These are phyloP conservation scores for Chaetorhynchus papuensis DNA, from an alignment of 2,113 vertebrate genomes.

Conservation along the genomic window DNA sequence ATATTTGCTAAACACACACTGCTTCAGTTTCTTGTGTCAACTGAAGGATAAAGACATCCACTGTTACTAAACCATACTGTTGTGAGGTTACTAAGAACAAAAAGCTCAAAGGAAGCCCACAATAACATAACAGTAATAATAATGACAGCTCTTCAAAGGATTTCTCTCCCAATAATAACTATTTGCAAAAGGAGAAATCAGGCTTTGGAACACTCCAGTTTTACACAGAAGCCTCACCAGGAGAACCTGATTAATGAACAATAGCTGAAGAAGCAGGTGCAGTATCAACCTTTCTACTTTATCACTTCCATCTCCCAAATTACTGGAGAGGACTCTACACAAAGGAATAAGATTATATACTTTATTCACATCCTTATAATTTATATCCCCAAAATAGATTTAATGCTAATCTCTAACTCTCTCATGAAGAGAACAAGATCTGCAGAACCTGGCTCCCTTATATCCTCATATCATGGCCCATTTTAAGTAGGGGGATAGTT, in stretches of 20 bases:
- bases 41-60: not conserved
- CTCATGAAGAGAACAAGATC: not conserved
- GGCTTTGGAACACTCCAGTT: not conserved
- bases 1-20: not conserved
- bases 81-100: not conserved
- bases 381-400: not conserved
- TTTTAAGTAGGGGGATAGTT: not conserved
- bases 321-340: not conserved
- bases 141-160: not conserved
- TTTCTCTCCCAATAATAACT: not conserved
- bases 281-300: not conserved
- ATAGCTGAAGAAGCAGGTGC: not conserved
- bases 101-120: not conserved
- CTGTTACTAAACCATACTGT: not conserved
- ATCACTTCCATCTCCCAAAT: not conserved
- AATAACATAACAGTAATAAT: not conserved
- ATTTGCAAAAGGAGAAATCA: not conserved
- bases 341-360: conserved; percentile 15
- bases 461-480: not conserved
- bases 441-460: not conserved
- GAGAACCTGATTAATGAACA: conserved; percentile 1
- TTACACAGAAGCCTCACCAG: not conserved
- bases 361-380: not conserved
- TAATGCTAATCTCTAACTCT: not conserved
- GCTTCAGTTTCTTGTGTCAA: not conserved